A percentile compares a stretch with the other conserved stretches of the same genome.
Evolutionary conservation across 2,888 invertebrate genomes (phyloP).

Genomic region (Tetramorium bicarinatum): DNA sequence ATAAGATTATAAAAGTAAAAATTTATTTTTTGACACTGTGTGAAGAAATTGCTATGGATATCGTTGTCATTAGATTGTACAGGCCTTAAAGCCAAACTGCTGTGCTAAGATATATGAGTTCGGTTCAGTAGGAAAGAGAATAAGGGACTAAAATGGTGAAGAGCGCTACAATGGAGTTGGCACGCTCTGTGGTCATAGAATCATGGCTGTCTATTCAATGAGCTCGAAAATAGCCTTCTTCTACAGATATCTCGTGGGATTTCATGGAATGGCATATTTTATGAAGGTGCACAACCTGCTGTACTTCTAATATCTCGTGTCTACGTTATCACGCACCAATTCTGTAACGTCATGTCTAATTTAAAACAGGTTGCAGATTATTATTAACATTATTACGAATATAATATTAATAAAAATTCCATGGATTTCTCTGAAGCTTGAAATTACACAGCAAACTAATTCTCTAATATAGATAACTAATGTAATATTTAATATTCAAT

Average conservation of each 20-base stretch:
- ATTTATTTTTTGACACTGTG: constrained; percentile 18
- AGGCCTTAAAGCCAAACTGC: constrained; percentile 74
- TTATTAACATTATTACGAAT: background rate
- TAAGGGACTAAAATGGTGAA: constrained; percentile 84
- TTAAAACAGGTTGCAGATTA: background rate
- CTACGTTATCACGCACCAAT: constrained; percentile 77
- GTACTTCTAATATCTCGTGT: constrained; percentile 79
- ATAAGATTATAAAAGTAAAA: background rate
- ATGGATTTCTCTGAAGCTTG: background rate
- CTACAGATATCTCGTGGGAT: constrained; percentile 83
- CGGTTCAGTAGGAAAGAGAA: constrained; percentile 78
- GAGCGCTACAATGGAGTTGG: constrained; percentile 86
- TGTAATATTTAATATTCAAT: constrained; percentile 12
- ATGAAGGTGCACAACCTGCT: constrained; percentile 81
- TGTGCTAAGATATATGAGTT: constrained; percentile 77
- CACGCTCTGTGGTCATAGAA: constrained; percentile 86
- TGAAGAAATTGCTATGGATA: constrained; percentile 31
- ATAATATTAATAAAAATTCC: background rate
- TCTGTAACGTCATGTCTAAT: constrained; percentile 52
- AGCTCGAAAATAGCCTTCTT: constrained; percentile 86
- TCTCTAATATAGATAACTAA: background rate
- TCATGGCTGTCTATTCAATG: constrained; percentile 86
- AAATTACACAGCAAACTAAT: background rate
- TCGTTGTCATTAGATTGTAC: constrained; percentile 76
- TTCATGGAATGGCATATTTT: constrained; percentile 81